A percentile compares a stretch with the other conserved stretches of the same genome.
Evolutionary conservation across 1,140 invertebrate species (phyloP).

Genomic region (Hermatobates lingyangjiaoensis): DNA sequence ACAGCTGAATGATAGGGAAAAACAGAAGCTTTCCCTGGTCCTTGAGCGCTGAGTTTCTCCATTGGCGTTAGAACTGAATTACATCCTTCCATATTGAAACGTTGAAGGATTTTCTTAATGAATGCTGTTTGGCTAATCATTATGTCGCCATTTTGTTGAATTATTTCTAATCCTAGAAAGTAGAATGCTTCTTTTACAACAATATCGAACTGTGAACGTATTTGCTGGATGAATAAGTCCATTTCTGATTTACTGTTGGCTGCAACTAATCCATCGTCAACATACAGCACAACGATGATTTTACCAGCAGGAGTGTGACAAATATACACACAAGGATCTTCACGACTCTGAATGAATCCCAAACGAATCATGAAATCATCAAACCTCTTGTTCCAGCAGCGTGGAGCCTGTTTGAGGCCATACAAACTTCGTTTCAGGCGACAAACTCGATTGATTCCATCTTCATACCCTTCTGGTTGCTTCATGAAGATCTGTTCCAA

Average conservation of each 20-base stretch:
- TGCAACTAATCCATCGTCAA: not conserved
- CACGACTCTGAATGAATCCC: not conserved
- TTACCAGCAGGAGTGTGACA: not conserved
- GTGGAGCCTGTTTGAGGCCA: too few relatives aligned
- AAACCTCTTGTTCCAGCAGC: not conserved
- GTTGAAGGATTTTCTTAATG: too few relatives aligned
- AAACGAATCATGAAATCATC: not conserved
- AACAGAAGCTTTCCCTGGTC: too few relatives aligned
- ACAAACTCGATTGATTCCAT: too few relatives aligned
- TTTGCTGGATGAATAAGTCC: too few relatives aligned
- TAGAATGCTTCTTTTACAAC: too few relatives aligned
- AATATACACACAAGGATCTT: slow-evolving; percentile 1
- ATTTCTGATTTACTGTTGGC: too few relatives aligned
- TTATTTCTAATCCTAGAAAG: not conserved
- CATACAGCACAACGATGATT: too few relatives aligned
- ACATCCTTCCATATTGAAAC: too few relatives aligned
- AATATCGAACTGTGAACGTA: too few relatives aligned
- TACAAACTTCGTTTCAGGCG: too few relatives aligned
- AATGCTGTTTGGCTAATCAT: not conserved
- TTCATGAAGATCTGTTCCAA: slow-evolving; percentile 25
- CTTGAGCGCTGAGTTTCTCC: not conserved
- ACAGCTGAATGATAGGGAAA: slow-evolving; percentile 1
- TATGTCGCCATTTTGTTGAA: not conserved
- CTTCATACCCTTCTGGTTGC: slow-evolving; percentile 22
- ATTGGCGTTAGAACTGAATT: not conserved